Evolutionary conservation across 2,797 vertebrate genomes (phyloP).

Genomic region (Rhabdomys pumilio): DNA sequence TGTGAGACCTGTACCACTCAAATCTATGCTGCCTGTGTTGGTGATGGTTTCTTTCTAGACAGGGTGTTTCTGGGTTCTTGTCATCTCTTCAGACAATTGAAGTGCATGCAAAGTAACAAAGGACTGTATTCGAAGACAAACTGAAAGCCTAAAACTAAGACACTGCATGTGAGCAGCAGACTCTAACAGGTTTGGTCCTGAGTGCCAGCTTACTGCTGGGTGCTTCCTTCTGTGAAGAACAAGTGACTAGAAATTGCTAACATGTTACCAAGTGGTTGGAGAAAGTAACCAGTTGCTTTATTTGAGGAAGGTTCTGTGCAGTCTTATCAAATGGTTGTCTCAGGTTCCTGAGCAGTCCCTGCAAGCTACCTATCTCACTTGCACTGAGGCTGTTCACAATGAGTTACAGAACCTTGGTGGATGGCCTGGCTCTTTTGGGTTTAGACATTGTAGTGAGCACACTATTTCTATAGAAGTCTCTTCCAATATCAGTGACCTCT

Average conservation of each 20-base stretch:
- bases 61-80: not conserved
- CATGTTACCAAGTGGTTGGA: not conserved
- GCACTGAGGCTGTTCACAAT: fast-evolving
- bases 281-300: not conserved
- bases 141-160: not conserved
- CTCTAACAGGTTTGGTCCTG: not conserved
- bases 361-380: not conserved
- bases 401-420: not conserved
- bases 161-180: not conserved
- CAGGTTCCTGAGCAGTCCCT: not conserved
- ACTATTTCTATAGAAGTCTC: not conserved
- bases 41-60: not conserved
- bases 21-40: fast-evolving
- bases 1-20: not conserved
- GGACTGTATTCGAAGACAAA: not conserved
- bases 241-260: not conserved
- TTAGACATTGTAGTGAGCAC: not conserved
- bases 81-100: not conserved
- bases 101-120: not conserved
- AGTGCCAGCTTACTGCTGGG: not conserved
- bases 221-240: not conserved
- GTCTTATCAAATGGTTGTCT: too few relatives aligned
- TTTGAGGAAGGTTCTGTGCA: not conserved
- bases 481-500: not conserved
- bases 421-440: not conserved